phyloP scores from a whole-genome alignment of 2,888 invertebrate genomes.

The Crossocerus cetratus region DNA sequence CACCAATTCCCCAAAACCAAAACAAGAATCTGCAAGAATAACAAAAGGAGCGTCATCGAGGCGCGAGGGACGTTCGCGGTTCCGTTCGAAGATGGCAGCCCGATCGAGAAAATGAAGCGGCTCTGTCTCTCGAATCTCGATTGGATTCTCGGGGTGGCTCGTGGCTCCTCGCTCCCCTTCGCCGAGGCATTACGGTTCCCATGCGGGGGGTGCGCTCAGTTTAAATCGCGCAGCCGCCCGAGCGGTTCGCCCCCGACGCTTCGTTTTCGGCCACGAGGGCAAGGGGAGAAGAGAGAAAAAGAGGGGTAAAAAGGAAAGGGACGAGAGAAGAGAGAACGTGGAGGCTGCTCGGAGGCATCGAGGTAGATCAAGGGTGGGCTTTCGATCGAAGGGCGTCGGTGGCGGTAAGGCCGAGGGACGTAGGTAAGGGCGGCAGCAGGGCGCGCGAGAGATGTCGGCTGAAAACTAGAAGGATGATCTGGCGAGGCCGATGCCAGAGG shows the following conservation, averaged over 20 bases:
- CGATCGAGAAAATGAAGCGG: not conserved
- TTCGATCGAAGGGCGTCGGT: too few relatives aligned
- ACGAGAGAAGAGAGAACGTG: not conserved
- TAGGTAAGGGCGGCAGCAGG: too few relatives aligned
- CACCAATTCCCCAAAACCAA: too few relatives aligned
- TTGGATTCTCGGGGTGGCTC: conserved; percentile 12
- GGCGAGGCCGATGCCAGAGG: not conserved
- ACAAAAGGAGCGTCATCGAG: too few relatives aligned
- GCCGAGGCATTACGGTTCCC: conserved; percentile 55
- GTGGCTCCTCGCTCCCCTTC: conserved; percentile 52
- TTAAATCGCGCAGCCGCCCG: conserved; percentile 67
- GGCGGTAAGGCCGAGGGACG: too few relatives aligned
- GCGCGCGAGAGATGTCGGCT: too few relatives aligned
- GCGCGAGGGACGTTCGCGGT: not conserved
- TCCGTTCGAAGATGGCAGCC: not conserved
- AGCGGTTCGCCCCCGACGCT: conserved; percentile 37
- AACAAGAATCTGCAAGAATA: too few relatives aligned
- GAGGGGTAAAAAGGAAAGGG: not conserved
- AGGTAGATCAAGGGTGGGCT: too few relatives aligned
- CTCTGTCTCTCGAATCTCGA: conserved; percentile 25
- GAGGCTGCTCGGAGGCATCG: not conserved
- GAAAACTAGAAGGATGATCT: conserved; percentile 17
- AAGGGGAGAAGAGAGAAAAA: not conserved
- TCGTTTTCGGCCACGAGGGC: conserved; percentile 19
- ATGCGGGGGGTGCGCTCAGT: conserved; percentile 68